Conservation (phyloP, 2,797 vertebrate genomes). For the Pangasius macronema region DNA sequence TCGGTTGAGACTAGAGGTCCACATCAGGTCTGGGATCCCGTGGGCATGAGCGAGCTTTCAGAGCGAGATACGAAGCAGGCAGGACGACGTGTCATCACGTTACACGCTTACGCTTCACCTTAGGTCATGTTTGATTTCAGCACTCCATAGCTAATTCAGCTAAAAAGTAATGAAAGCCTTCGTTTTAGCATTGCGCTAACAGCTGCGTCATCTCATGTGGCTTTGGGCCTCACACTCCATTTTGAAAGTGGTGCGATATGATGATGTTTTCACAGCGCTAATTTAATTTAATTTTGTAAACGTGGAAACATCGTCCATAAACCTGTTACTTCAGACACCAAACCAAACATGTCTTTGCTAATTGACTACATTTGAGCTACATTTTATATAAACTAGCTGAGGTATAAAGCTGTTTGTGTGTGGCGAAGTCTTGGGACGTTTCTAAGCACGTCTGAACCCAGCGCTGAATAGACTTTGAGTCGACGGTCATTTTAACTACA, state of each 20-base stretch:
- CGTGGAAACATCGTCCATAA: background rate
- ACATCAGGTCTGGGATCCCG: background rate
- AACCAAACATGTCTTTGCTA: background rate
- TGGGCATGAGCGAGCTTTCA: too few relatives aligned
- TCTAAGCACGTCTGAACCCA: too few relatives aligned
- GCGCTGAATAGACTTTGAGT: background rate
- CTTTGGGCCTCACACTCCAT: background rate
- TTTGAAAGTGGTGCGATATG: background rate
- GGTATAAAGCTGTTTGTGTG: background rate
- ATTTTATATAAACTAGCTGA: background rate
- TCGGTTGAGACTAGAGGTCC: too few relatives aligned
- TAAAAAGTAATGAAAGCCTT: background rate
- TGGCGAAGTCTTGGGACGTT: background rate
- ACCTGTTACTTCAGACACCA: background rate
- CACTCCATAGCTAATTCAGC: background rate
- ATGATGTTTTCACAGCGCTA: too few relatives aligned
- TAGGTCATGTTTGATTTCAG: background rate
- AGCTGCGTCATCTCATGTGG: background rate
- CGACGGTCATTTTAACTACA: too few relatives aligned
- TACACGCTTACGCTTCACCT: background rate
- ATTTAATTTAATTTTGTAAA: background rate
- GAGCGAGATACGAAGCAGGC: too few relatives aligned
- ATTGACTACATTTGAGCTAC: background rate
- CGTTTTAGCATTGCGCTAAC: background rate
- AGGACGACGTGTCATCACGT: background rate